Evolutionary conservation across 2,888 invertebrate species (phyloP).

Genomic region (Scaeva pyrastri): DNA sequence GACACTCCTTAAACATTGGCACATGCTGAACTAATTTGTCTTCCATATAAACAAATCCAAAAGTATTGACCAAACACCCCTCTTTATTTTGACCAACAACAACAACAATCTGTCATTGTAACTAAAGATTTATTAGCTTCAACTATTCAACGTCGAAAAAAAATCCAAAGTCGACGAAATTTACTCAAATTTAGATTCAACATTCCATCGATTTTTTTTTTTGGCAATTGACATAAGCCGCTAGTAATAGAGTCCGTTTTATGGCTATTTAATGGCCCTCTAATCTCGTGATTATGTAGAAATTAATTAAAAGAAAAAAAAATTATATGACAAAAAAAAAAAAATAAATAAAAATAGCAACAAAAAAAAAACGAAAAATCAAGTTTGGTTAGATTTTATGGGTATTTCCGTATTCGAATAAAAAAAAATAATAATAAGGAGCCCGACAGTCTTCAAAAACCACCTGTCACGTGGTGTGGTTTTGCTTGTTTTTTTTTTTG

Average conservation of each 20-base stretch:
- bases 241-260: conserved; percentile 53
- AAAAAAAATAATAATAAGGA: background rate
- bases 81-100: background rate
- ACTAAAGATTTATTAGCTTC: conserved; percentile 10
- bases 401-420: conserved; percentile 49
- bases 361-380: conserved; percentile 21
- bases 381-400: conserved; percentile 66
- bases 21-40: background rate
- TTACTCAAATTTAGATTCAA: conserved; percentile 43
- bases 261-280: conserved; percentile 59
- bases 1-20: no score
- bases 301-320: conserved; percentile 56
- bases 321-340: conserved; percentile 27
- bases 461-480: conserved; percentile 48
- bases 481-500: no score
- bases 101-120: conserved; percentile 1
- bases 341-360: background rate
- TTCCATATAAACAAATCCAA: no score
- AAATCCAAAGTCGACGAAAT: conserved; percentile 40
- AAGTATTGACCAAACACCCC: background rate
- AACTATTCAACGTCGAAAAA: background rate
- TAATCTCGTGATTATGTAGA: conserved; percentile 61
- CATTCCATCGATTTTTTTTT: conserved; percentile 26
- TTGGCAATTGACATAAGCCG: background rate
- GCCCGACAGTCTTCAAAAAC: conserved; percentile 17